These are phyloP conservation scores for Macrotis lagotis DNA, from an alignment of 2,113 vertebrate species.

Conservation along the genomic window DNA sequence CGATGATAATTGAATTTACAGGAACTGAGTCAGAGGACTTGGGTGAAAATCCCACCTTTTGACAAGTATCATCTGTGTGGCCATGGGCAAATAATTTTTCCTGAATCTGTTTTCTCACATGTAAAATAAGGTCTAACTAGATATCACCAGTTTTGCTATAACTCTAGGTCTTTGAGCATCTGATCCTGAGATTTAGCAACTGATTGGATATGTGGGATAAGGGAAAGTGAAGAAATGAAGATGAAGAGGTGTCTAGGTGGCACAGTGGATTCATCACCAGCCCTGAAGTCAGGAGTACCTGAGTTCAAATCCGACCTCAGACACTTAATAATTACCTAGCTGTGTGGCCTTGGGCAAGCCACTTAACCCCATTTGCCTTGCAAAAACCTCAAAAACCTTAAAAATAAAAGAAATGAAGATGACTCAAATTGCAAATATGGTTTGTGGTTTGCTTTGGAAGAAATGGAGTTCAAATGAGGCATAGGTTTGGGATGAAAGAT, in stretches of 20 bases:
- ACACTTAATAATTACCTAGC: too few relatives aligned
- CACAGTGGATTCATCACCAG: too few relatives aligned
- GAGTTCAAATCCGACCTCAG: too few relatives aligned
- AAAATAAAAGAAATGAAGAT: neutral
- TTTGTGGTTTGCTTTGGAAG: neutral
- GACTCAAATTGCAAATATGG: neutral
- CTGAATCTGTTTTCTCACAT: neutral
- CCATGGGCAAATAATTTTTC: neutral
- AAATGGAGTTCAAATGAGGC: neutral
- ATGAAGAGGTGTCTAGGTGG: too few relatives aligned
- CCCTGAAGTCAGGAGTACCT: too few relatives aligned
- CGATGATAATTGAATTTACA: neutral
- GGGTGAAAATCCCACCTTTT: neutral
- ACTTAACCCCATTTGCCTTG: too few relatives aligned
- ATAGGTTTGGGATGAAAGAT: neutral
- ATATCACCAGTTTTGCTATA: neutral
- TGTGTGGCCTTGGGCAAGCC: too few relatives aligned
- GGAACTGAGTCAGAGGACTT: neutral
- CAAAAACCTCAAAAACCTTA: too few relatives aligned
- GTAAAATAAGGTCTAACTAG: neutral
- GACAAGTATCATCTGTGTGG: neutral
- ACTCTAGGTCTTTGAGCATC: neutral
- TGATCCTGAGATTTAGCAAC: neutral
- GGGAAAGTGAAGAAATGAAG: neutral
- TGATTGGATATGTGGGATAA: neutral